These are phyloP conservation scores for Panagrolaimus sp. DNA, from an alignment of 1,140 invertebrate genomes.

Conservation along the genomic window DNA sequence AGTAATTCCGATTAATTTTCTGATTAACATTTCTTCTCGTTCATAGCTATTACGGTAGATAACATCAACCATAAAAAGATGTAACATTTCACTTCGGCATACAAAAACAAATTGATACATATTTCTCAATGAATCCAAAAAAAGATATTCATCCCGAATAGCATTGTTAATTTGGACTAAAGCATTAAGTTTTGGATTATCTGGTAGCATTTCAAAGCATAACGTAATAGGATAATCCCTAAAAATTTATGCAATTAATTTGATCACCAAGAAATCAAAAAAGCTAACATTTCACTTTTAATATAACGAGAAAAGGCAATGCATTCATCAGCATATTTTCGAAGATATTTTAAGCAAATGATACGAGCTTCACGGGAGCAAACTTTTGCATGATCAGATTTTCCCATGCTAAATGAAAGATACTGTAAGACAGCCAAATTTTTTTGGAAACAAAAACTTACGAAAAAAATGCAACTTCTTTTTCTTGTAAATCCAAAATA, in stretches of 20 bases:
- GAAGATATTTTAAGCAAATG: too few relatives aligned
- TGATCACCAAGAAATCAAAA: not conserved
- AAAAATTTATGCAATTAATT: not conserved
- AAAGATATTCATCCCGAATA: not conserved
- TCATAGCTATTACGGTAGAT: slow-evolving; percentile 1
- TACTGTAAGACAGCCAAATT: too few relatives aligned
- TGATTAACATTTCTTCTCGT: not conserved
- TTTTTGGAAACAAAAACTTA: too few relatives aligned
- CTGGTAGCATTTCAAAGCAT: not conserved
- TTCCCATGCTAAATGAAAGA: too few relatives aligned
- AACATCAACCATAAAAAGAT: slow-evolving; percentile 4
- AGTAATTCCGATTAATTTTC: too few relatives aligned
- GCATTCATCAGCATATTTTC: too few relatives aligned
- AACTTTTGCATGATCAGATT: too few relatives aligned
- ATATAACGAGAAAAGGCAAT: too few relatives aligned
- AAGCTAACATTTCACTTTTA: not conserved
- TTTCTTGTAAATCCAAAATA: too few relatives aligned
- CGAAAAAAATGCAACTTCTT: too few relatives aligned
- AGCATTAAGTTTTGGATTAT: not conserved
- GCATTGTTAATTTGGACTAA: not conserved
- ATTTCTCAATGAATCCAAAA: not conserved
- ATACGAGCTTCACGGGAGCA: too few relatives aligned
- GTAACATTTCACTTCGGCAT: slow-evolving; percentile 4
- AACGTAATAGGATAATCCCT: not conserved
- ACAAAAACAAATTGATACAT: slow-evolving; percentile 5